Evolutionary conservation across 2,113 vertebrate species (phyloP).

Genomic region (Suricata suricatta): DNA sequence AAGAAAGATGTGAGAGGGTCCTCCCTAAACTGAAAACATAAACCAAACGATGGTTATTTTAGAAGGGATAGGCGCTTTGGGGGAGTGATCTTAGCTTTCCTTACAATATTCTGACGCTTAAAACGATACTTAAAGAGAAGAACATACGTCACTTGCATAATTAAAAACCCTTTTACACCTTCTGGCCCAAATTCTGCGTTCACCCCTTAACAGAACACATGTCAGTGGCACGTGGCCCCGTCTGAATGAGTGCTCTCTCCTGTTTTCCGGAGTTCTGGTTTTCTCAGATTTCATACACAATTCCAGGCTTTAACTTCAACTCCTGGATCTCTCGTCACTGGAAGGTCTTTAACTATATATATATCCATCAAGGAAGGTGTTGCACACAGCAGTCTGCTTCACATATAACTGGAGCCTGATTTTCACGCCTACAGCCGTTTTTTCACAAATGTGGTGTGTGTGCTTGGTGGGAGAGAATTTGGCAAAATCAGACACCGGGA

Average conservation of each 20-base stretch:
- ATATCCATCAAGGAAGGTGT: not conserved
- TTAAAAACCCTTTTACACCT: not conserved
- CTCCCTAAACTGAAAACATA: not conserved
- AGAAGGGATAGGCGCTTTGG: not conserved
- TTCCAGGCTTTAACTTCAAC: not conserved
- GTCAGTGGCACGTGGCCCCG: fast-evolving
- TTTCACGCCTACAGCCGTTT: not conserved
- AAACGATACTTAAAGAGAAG: not conserved
- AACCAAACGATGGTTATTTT: not conserved
- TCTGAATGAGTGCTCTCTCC: not conserved
- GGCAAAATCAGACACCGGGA: not conserved
- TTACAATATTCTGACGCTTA: not conserved
- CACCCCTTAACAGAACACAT: not conserved
- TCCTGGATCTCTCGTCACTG: not conserved
- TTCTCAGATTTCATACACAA: not conserved
- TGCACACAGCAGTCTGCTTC: not conserved
- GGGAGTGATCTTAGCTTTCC: not conserved
- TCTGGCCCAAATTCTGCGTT: not conserved
- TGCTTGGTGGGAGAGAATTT: not conserved
- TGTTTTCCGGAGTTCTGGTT: not conserved
- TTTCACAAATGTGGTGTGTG: no score
- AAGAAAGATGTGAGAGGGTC: not conserved
- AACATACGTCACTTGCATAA: not conserved
- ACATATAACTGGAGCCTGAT: not conserved
- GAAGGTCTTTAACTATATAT: not conserved